Evolutionary conservation across 1,140 invertebrate species (phyloP).

Genomic region (Holotrichia oblita): DNA sequence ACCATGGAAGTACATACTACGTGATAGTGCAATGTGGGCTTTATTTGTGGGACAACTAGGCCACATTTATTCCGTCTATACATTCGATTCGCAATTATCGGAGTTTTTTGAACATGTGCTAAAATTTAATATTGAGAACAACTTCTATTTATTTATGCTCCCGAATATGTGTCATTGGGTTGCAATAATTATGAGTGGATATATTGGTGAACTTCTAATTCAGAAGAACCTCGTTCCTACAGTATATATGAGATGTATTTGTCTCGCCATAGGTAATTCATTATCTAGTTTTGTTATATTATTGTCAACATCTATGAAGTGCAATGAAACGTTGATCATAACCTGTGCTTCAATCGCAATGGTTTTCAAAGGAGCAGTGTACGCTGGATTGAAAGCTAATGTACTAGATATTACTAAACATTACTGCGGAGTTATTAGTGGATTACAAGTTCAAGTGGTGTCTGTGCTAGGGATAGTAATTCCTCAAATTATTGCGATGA

Average conservation of each 20-base stretch:
- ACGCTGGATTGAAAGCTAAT: background rate
- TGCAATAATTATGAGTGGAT: background rate
- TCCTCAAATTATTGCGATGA: background rate
- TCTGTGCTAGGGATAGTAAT: background rate
- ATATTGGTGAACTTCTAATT: background rate
- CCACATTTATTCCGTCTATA: background rate
- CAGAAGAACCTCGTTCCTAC: background rate
- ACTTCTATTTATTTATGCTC: background rate
- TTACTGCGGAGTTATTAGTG: background rate
- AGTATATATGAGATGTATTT: background rate
- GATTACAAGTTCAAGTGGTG: background rate
- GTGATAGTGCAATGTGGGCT: background rate
- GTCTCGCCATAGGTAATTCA: background rate
- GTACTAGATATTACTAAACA: slow-evolving; percentile 23
- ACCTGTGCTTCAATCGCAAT: background rate
- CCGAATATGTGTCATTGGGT: background rate
- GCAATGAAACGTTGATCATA: background rate
- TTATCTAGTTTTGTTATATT: background rate
- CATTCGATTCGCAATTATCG: background rate
- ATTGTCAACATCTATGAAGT: background rate
- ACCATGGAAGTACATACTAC: background rate
- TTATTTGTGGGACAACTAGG: background rate
- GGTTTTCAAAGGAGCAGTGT: background rate
- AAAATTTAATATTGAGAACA: background rate
- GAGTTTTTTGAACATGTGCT: background rate